Evolutionary conservation across 2,113 vertebrate genomes (phyloP).

Genomic region (Poicephalus gulielmi): DNA sequence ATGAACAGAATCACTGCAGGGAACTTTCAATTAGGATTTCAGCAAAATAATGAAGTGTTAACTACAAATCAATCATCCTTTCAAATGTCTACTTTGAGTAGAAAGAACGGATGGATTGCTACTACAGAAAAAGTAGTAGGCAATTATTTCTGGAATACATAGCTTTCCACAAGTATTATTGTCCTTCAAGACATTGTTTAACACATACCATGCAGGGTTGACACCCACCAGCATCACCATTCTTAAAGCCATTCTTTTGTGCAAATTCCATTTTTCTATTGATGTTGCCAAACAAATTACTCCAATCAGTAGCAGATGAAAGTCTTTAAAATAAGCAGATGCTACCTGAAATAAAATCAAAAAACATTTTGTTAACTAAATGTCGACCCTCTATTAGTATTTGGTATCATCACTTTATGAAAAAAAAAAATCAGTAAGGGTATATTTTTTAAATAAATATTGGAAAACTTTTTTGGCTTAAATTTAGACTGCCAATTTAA

Average conservation of each 20-base stretch:
- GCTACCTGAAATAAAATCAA: slow-evolving; percentile 81
- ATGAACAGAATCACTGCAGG: not conserved
- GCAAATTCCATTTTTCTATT: slow-evolving; percentile 95
- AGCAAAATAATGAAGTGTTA: not conserved
- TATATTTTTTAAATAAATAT: not conserved
- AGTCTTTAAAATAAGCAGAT: slow-evolving; percentile 91
- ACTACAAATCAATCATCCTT: not conserved
- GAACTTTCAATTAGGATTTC: not conserved
- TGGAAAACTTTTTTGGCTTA: fast-evolving
- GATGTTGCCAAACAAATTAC: slow-evolving; percentile 91
- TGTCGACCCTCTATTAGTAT: not conserved
- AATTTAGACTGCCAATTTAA: not conserved
- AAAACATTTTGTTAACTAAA: not conserved
- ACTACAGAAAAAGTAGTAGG: not conserved
- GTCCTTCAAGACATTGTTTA: not conserved
- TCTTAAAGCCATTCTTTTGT: slow-evolving; percentile 87
- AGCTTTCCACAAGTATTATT: not conserved
- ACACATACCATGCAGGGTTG: slow-evolving; percentile 86
- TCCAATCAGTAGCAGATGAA: slow-evolving; percentile 88
- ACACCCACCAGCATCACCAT: slow-evolving; percentile 90
- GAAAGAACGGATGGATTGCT: not conserved
- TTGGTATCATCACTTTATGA: not conserved
- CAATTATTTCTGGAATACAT: not conserved
- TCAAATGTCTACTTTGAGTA: slow-evolving; percentile 11
- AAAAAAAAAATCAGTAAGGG: not conserved